These are phyloP conservation scores for Tokudaia tokunoshimensis DNA, from an alignment of 2,797 vertebrate genomes.

Conservation along the genomic window DNA sequence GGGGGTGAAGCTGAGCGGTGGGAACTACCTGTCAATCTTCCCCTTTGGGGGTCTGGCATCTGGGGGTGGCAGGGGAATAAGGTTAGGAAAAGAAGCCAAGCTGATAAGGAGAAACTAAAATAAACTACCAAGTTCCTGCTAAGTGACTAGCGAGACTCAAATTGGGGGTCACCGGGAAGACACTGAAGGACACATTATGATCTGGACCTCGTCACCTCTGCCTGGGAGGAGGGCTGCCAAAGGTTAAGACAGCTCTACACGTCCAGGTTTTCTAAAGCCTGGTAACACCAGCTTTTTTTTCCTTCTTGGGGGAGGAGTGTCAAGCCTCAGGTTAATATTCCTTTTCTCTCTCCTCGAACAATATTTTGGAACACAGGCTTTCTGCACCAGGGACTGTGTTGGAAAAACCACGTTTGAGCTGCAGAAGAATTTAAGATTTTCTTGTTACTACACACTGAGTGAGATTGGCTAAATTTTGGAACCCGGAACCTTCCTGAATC, in stretches of 20 bases:
- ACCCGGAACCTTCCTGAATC: slow-evolving; percentile 55
- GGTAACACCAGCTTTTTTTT: slow-evolving; percentile 70
- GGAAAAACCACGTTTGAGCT: not conserved
- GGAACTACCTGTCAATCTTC: slow-evolving; percentile 94
- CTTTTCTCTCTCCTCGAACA: slow-evolving; percentile 63
- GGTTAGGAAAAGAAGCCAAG: slow-evolving; percentile 92
- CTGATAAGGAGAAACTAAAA: slow-evolving; percentile 96
- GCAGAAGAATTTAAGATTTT: slow-evolving; percentile 59
- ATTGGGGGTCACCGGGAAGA: slow-evolving; percentile 96
- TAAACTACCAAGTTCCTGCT: slow-evolving; percentile 94
- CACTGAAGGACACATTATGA: slow-evolving; percentile 94
- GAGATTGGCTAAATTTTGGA: slow-evolving; percentile 73
- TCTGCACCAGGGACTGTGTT: slow-evolving; percentile 7
- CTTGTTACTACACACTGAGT: slow-evolving; percentile 9
- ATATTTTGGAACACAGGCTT: not conserved
- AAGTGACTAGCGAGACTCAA: slow-evolving; percentile 94
- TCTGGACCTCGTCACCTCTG: slow-evolving; percentile 97
- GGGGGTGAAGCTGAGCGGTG: slow-evolving; percentile 91
- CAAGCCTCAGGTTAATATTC: slow-evolving; percentile 15
- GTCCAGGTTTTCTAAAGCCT: slow-evolving; percentile 82
- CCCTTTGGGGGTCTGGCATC: slow-evolving; percentile 94
- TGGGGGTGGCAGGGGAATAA: slow-evolving; percentile 94
- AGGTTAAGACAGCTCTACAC: slow-evolving; percentile 97
- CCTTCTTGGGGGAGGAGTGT: slow-evolving; percentile 33
- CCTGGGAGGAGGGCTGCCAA: slow-evolving; percentile 95